Evolutionary conservation across 64 coral and sea anemone genomes (phyloP).

Genomic region (Montipora foliosa): DNA sequence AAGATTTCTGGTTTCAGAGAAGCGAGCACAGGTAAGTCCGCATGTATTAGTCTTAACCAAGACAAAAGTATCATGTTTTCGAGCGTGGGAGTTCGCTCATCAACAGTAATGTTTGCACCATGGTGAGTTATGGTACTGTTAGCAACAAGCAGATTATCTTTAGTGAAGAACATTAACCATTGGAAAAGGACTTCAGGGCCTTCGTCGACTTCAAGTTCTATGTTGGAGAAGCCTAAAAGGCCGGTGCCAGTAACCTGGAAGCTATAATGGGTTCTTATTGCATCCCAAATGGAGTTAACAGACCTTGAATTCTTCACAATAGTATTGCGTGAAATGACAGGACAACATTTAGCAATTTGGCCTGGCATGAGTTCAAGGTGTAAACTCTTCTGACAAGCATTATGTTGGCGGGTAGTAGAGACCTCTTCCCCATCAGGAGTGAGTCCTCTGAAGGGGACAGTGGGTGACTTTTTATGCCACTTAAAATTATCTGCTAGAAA

Average conservation of each 20-base stretch:
- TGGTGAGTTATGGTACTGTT: neutral
- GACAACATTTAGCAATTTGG: constrained; percentile 16
- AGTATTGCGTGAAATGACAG: neutral
- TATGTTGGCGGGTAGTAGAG: neutral
- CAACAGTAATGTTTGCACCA: too few relatives aligned
- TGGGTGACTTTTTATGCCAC: constrained; percentile 7
- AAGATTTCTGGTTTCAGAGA: too few relatives aligned
- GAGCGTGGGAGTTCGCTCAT: too few relatives aligned
- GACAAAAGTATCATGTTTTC: too few relatives aligned
- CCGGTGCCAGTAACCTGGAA: neutral
- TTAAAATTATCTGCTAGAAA: neutral
- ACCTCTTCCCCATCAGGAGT: neutral
- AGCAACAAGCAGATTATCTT: constrained; percentile 18
- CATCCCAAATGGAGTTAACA: neutral
- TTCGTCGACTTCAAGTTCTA: neutral
- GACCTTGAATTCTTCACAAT: constrained; percentile 17
- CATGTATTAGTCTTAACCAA: too few relatives aligned
- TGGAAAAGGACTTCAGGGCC: constrained; percentile 20
- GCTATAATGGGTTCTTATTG: neutral
- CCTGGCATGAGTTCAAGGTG: constrained; percentile 22
- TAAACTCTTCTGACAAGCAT: neutral
- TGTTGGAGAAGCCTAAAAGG: neutral
- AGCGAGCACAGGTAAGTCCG: too few relatives aligned
- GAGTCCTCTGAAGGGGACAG: constrained; percentile 6
- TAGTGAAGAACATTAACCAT: neutral